Percentiles rank a stretch among this genome's conserved stretches.
phyloP scores from a whole-genome alignment of 2,797 vertebrate species.

The Sciaenops ocellatus region DNA sequence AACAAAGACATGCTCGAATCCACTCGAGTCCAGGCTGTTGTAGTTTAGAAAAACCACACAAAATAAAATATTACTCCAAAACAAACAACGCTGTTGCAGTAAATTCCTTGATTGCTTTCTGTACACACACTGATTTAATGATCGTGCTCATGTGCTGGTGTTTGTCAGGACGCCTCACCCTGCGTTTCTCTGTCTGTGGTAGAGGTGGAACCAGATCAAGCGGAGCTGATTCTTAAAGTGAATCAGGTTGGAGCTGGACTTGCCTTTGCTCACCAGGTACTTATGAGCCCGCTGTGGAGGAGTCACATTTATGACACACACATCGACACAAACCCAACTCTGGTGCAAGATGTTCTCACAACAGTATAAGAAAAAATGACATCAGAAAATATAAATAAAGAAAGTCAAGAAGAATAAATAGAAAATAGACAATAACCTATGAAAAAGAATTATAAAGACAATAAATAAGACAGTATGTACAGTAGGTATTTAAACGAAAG shows the following conservation, averaged over 20 bases:
- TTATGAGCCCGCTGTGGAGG: constrained; percentile 85
- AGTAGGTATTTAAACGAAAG: too few species aligned
- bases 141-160: neutral
- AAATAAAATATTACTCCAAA: neutral
- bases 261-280: constrained; percentile 86
- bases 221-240: constrained; percentile 88
- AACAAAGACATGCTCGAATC: constrained; percentile 91
- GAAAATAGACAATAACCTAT: too few species aligned
- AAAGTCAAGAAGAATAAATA: too few species aligned
- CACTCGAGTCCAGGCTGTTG: constrained; percentile 86
- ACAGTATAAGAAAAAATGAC: too few species aligned
- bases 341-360: too few species aligned
- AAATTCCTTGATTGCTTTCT: neutral
- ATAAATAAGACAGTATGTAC: too few species aligned
- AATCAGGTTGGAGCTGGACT: constrained; percentile 76
- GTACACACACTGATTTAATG: neutral
- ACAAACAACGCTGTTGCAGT: neutral
- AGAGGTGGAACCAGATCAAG: constrained; percentile 91
- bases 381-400: too few species aligned
- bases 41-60: constrained; percentile 15
- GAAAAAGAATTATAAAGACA: too few species aligned
- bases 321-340: neutral
- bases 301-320: constrained; percentile 17
- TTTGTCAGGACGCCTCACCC: constrained; percentile 77
- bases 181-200: constrained; percentile 83